A percentile compares a stretch with the other conserved stretches of the same genome.
phyloP scores from a whole-genome alignment of 2,797 vertebrate genomes.

The Tachyglossus aculeatus region DNA sequence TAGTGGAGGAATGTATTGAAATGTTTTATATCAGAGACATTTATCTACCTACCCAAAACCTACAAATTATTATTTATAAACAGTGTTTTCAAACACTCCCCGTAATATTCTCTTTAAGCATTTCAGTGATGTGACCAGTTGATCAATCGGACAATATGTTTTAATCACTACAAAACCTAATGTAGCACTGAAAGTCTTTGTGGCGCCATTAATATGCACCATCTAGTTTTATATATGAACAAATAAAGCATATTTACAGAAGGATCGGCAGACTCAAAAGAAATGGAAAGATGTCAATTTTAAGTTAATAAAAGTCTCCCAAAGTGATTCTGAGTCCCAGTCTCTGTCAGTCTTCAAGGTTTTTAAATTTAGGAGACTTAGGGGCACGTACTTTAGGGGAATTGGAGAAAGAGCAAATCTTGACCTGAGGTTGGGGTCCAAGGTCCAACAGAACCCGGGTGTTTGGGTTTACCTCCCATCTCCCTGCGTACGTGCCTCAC shows the following conservation, averaged over 20 bases:
- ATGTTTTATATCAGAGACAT: constrained; percentile 65
- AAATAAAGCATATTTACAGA: constrained; percentile 41
- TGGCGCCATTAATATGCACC: constrained; percentile 42
- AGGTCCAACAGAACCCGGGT: no score
- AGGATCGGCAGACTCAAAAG: constrained; percentile 17
- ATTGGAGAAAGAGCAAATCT: no score
- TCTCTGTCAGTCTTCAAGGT: background rate
- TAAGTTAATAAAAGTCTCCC: constrained; percentile 60
- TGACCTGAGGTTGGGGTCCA: no score
- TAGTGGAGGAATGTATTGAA: constrained; percentile 55
- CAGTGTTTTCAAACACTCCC: constrained; percentile 62
- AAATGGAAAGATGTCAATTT: constrained; percentile 38
- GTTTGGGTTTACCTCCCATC: no score
- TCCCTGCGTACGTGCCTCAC: no score
- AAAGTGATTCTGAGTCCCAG: constrained; percentile 36
- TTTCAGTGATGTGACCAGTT: constrained; percentile 59
- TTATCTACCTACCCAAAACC: constrained; percentile 58
- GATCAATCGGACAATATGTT: constrained; percentile 61
- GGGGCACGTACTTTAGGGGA: no score
- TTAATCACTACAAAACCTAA: constrained; percentile 70
- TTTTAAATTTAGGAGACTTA: no score
- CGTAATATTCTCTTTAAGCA: constrained; percentile 56
- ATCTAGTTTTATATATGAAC: constrained; percentile 66
- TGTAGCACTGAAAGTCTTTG: constrained; percentile 57
- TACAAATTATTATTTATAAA: constrained; percentile 72